Conservation (phyloP, 2,888 invertebrate genomes). For the Blastobasis lacticolella region DNA sequence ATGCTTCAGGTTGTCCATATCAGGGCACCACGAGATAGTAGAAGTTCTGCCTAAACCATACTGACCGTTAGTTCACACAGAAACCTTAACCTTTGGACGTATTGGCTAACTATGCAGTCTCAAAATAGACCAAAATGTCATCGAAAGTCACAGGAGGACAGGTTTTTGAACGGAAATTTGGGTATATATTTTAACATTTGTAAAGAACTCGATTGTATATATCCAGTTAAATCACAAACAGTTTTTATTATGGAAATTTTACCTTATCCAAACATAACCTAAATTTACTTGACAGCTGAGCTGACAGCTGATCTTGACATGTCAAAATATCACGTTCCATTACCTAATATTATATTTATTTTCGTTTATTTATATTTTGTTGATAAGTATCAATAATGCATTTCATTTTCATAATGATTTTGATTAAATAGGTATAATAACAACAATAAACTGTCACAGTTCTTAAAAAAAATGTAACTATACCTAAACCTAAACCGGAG, state of each 20-base stretch:
- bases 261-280: constrained; percentile 49
- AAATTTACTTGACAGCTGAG: constrained; percentile 24
- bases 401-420: too few species aligned
- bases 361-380: neutral
- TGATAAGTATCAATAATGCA: too few species aligned
- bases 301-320: constrained; percentile 18
- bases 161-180: constrained; percentile 18
- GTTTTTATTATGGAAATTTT: constrained; percentile 27
- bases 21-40: constrained; percentile 34
- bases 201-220: constrained; percentile 13
- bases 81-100: constrained; percentile 69
- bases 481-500: too few species aligned
- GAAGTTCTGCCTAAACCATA: constrained; percentile 38
- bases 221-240: constrained; percentile 19
- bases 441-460: too few species aligned
- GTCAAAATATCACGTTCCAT: neutral
- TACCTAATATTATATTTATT: neutral
- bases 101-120: constrained; percentile 52
- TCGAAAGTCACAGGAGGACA: constrained; percentile 20
- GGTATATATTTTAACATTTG: constrained; percentile 12
- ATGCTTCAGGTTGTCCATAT: constrained; percentile 63
- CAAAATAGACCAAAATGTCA: constrained; percentile 59
- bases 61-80: constrained; percentile 45
- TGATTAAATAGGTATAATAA: too few species aligned
- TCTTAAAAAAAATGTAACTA: too few species aligned